Base-by-base conservation (phyloP, 2,888 invertebrate genomes). In the Dolichopus griseipennis region DNA sequence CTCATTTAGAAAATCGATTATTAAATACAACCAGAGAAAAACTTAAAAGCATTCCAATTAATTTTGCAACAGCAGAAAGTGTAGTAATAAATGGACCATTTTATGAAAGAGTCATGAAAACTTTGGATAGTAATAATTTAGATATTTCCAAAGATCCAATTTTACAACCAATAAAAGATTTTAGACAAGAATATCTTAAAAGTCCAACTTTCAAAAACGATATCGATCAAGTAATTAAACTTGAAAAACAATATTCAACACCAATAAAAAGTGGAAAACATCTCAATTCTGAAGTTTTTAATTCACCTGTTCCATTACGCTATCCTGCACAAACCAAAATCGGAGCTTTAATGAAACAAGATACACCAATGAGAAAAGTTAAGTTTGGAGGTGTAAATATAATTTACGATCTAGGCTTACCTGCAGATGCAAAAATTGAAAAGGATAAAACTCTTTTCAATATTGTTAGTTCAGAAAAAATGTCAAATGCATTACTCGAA, bases 81-180 rank as follows among this genome's bases (percentile, higher is more conserved):
- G 83, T 86, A 0, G 83, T 86, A 0, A 84, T 83, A 73, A 84
- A 86, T 73, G 86, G 86, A 0, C 84, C 85, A 1, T 80, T 86
- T 22, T 86, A 86, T 71, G 87, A 87, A 69, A 85, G 84, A 74
- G 76, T 86, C n/a, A 78, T 86, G 68, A 84, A 83, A 68, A 80
- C 83, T 68, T 75, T 86, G n/a, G 81, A 81, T 70, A 83, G 84
- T 65, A 81, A 86, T 69, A 85, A 84, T 71, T 78, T 85, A 69
- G 83, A 85, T 18, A 79, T 86, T 20, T 78, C 83, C 2, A 82
- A 83, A 70, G 86, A 86, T 76, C 84, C 86, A 0, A 83, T 85
- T 70, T 75, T 87, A 43, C 84, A 84, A 64, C 86, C 86, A 0
- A 85, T 87, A 21, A 82, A 84, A 66, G 81, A 84, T 20, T 86